These are phyloP conservation scores for Octodon degus DNA, from an alignment of 2,113 vertebrate species.

Conservation along the genomic window DNA sequence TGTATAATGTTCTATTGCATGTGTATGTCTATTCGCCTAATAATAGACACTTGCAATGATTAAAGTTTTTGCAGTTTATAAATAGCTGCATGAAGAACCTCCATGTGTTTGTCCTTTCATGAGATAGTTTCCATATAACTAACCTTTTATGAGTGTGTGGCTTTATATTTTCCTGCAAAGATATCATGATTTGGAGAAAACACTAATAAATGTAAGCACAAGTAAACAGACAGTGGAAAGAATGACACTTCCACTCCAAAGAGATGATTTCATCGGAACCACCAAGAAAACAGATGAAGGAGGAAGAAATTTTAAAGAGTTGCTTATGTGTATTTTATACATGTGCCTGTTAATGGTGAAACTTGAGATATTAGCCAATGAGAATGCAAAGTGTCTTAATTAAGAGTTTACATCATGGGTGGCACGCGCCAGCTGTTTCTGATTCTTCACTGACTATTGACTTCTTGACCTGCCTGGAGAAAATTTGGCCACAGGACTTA, in stretches of 20 bases:
- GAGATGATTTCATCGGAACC: neutral
- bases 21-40: neutral
- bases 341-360: neutral
- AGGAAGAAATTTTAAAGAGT: neutral
- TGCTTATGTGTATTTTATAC: neutral
- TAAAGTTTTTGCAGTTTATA: neutral
- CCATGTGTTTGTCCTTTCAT: neutral
- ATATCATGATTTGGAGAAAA: neutral
- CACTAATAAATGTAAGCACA: neutral
- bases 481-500: neutral
- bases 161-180: constrained; percentile 11
- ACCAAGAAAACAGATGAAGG: neutral
- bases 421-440: neutral
- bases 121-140: constrained; percentile 7
- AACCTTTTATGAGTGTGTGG: neutral
- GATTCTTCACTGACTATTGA: neutral
- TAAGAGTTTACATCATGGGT: neutral
- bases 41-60: neutral
- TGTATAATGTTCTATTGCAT: neutral
- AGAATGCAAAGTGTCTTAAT: neutral
- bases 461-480: neutral
- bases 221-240: neutral
- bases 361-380: neutral
- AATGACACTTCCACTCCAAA: neutral
- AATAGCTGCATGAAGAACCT: neutral